These are phyloP conservation scores for Microcebus ravelobensis DNA, from an alignment of 2,113 vertebrate genomes.

Conservation along the genomic window DNA sequence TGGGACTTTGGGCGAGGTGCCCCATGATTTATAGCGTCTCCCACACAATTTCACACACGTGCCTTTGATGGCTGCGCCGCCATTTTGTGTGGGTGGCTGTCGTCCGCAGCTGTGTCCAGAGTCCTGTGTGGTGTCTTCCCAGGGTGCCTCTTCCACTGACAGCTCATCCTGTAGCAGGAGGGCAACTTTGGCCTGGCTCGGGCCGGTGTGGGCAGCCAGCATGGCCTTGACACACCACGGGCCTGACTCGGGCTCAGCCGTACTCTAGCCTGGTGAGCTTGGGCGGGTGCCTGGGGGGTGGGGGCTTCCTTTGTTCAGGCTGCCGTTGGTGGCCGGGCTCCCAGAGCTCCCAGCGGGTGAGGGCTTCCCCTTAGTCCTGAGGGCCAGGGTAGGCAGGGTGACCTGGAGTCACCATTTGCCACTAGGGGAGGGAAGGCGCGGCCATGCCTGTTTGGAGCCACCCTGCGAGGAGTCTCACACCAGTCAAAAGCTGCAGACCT, in stretches of 20 bases:
- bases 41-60: neutral
- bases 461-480: neutral
- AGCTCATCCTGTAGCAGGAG: neutral
- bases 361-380: neutral
- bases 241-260: neutral
- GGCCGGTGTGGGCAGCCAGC: neutral
- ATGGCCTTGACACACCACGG: neutral
- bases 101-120: fast-evolving
- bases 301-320: neutral
- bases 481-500: neutral
- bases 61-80: neutral
- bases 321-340: neutral
- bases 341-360: neutral
- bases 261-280: neutral
- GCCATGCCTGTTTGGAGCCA: neutral
- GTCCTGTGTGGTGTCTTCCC: neutral
- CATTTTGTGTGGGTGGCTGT: neutral
- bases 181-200: neutral
- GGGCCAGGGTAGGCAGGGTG: neutral
- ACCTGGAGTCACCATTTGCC: neutral
- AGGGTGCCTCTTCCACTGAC: neutral
- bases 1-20: neutral
- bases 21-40: neutral
- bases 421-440: neutral
- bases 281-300: neutral